Conservation (phyloP, 2,113 vertebrate species). For the Cranoglanis bouderius region DNA sequence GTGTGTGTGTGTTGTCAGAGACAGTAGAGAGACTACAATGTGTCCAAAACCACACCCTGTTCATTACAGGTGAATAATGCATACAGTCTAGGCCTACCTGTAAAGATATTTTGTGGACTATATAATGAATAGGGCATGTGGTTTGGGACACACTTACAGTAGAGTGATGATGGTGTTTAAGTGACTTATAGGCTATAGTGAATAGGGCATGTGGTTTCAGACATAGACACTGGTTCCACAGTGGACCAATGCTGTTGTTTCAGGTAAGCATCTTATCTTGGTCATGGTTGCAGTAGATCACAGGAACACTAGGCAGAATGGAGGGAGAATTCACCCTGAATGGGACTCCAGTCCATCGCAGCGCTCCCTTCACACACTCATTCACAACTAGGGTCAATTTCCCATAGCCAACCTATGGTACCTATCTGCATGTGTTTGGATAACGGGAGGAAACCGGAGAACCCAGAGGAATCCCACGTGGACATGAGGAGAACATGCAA, state of each 20-base stretch:
- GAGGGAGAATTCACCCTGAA: not conserved
- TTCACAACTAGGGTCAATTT: not conserved
- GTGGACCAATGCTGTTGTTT: not conserved
- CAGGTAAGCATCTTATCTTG: not conserved
- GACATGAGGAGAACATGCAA: not conserved
- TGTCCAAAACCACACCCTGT: not conserved
- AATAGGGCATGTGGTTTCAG: not conserved
- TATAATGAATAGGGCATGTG: not conserved
- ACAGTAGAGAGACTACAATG: not conserved
- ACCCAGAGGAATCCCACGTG: not conserved
- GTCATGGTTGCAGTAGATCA: not conserved
- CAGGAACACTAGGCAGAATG: not conserved
- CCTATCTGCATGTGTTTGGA: not conserved
- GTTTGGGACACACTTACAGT: not conserved
- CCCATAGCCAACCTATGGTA: not conserved
- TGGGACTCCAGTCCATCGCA: not conserved
- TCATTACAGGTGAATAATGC: conserved; percentile 9
- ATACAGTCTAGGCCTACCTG: not conserved
- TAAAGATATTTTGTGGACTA: not conserved
- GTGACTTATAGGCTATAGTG: not conserved
- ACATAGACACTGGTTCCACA: not conserved
- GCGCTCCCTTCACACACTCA: not conserved
- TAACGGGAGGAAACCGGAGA: not conserved
- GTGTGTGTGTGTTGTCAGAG: conserved; percentile 19
- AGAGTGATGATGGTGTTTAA: not conserved